Conservation (phyloP, 2,113 vertebrate species). For the Aptenodytes forsteri region DNA sequence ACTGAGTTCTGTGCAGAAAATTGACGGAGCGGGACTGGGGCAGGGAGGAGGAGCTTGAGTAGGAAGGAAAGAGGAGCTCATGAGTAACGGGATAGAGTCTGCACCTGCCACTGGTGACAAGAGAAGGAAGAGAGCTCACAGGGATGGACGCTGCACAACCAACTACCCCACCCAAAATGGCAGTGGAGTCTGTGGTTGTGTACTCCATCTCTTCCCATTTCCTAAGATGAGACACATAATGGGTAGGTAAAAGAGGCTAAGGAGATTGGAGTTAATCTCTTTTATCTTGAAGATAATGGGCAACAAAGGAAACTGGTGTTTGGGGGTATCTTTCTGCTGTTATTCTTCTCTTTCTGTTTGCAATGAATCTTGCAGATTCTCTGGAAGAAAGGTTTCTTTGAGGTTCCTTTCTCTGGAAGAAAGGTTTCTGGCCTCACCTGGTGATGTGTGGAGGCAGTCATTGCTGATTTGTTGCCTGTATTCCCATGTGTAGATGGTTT, state of each 20-base stretch:
- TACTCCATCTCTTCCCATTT: not conserved
- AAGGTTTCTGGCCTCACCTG: not conserved
- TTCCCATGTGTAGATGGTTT: not conserved
- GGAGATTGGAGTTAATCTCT: not conserved
- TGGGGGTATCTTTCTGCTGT: not conserved
- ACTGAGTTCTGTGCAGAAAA: not conserved
- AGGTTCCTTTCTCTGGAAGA: not conserved
- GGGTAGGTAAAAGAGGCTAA: not conserved
- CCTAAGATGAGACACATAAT: not conserved
- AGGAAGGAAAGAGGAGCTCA: not conserved
- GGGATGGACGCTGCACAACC: not conserved
- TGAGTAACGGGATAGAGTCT: not conserved
- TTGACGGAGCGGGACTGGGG: not conserved
- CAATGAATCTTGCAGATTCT: not conserved
- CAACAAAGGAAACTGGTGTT: not conserved
- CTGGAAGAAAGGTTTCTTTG: not conserved
- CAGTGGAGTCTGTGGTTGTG: not conserved
- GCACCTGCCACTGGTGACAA: not conserved
- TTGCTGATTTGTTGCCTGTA: not conserved
- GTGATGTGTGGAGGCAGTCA: not conserved
- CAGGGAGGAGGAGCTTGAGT: not conserved
- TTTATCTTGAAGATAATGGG: not conserved
- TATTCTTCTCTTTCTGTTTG: not conserved
- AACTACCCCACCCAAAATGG: not conserved
- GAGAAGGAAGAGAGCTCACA: not conserved